Evolutionary conservation across 2,888 invertebrate species (phyloP), one percentile per base, ranked within the genome.

Genomic region (Dynastes maya): DNA sequence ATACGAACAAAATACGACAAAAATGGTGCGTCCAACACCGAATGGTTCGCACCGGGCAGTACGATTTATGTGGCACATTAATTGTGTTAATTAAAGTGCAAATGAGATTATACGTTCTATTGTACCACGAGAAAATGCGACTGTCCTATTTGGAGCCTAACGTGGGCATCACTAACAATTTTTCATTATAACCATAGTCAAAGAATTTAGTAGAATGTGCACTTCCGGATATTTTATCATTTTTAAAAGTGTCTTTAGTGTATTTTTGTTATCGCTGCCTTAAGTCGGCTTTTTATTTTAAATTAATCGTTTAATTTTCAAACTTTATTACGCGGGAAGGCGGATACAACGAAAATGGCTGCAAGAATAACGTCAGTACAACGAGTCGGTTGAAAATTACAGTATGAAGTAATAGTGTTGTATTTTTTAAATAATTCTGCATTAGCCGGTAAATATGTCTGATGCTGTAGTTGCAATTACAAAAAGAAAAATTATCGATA

Each of bases 11-110:
- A 72, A 58, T 71, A 49, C 61, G 63, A 71, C 71, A 63, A 77
- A 77, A 77, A 77, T 45, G 70, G 77, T 65, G 37, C 71, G 77
- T 58, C 72, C 22, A 58, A 58, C 58, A 40, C 40, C 58, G 16
- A 51, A 37, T 58, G 58, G 58, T 40, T 40, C 22, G 40, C 16
- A 53, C 29, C 58, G 27, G 63, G 11, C 63, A 63, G 63, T 63
- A 63, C 63, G 63, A 77, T 77, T 77, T 77, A 77, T 64, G 70
- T 63, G 45, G 16, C 63, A 3, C 58, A 72, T 72, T 72, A 72
- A 72, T 72, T 72, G 72, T 53, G 77, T 71, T 77, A 71, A 77
- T 77, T 77, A 71, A 77, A 77, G 71, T 71, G 63, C 51, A 77
- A 77, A 77, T 61, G 68, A 77, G 58, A 61, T 63, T 58, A 70